Conservation (phyloP, 2,113 vertebrate species). For the Pedetes capensis region DNA sequence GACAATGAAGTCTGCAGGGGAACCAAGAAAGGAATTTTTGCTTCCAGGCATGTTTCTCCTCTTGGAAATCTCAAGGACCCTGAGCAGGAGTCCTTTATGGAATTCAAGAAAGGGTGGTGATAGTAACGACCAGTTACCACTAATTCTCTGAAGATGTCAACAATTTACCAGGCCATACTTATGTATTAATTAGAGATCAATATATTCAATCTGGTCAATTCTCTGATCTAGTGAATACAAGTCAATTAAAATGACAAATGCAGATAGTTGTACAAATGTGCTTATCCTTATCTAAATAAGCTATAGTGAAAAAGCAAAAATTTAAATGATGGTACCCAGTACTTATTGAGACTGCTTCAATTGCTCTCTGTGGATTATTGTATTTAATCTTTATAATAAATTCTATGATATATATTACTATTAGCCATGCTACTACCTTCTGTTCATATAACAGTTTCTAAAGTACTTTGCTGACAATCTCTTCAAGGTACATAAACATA, state of each 20-base stretch:
- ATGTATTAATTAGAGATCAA: background rate
- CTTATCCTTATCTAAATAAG: background rate
- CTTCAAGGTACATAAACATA: background rate
- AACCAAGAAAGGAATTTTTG: background rate
- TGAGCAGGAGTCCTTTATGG: background rate
- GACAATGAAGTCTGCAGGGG: background rate
- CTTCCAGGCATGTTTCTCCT: background rate
- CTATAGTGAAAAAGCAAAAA: background rate
- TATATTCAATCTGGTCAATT: background rate
- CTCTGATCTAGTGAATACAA: background rate
- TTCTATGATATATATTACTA: background rate
- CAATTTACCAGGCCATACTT: background rate
- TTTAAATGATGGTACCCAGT: background rate
- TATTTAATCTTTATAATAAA: background rate
- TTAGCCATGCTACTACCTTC: background rate
- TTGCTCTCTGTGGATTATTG: background rate
- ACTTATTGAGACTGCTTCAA: background rate
- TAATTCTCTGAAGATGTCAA: background rate
- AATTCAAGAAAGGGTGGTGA: background rate
- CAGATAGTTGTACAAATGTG: background rate
- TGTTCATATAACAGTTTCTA: background rate
- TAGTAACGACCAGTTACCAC: background rate
- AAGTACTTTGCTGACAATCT: background rate
- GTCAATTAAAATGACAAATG: background rate
- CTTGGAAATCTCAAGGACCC: background rate